Conservation (phyloP, 2,113 vertebrate genomes). For the Prochilodus magdalenae region DNA sequence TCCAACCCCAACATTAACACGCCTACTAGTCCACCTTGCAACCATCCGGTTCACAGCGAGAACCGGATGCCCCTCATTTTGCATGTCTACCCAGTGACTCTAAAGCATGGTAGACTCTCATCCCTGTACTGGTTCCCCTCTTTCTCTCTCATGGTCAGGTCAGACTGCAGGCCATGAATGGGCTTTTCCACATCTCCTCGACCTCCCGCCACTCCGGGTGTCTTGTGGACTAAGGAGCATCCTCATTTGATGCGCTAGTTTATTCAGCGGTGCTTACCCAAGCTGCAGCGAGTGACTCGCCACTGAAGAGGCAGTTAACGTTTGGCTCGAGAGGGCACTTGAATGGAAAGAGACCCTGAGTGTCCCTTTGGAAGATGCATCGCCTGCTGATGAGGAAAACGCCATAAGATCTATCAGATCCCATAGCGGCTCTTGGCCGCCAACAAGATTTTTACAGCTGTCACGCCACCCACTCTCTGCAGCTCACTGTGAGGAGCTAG, state of each 20-base stretch:
- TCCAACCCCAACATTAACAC: not conserved
- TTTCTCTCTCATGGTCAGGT: not conserved
- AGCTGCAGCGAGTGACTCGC: not conserved
- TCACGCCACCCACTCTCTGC: slow-evolving; percentile 23
- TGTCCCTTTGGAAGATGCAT: slow-evolving; percentile 3
- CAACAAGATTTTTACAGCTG: slow-evolving; percentile 22
- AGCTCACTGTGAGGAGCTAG: slow-evolving; percentile 36
- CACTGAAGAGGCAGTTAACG: slow-evolving; percentile 45
- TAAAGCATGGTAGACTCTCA: slow-evolving; percentile 17
- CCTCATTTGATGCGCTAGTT: slow-evolving; percentile 23
- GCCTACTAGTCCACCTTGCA: not conserved
- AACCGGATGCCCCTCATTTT: slow-evolving; percentile 1
- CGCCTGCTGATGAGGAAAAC: slow-evolving; percentile 12
- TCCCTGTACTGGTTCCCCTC: slow-evolving; percentile 20
- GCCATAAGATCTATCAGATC: slow-evolving; percentile 19
- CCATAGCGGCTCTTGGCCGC: not conserved
- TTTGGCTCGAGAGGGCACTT: slow-evolving; percentile 26
- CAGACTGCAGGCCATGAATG: not conserved
- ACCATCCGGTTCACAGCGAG: slow-evolving; percentile 8
- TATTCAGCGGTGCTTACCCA: not conserved
- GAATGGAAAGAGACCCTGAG: slow-evolving; percentile 36
- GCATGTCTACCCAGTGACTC: slow-evolving; percentile 17
- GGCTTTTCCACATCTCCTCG: slow-evolving; percentile 19
- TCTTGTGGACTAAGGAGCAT: slow-evolving; percentile 26
- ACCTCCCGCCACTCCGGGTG: slow-evolving; percentile 32